phyloP scores from a whole-genome alignment of 2,797 vertebrate genomes.

The Xenopus petersii region DNA sequence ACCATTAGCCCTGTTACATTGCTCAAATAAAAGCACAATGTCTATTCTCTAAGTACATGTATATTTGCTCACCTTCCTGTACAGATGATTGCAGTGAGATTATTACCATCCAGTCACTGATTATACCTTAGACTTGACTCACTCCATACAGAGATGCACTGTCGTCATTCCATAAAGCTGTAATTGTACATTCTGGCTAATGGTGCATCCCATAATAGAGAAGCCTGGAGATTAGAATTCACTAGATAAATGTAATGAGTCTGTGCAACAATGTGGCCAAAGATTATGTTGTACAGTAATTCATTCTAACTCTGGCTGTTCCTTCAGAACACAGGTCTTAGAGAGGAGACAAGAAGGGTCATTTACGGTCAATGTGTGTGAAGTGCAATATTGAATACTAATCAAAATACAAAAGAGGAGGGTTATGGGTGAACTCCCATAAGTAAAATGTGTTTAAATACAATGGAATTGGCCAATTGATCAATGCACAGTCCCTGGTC shows the following conservation, averaged over 20 bases:
- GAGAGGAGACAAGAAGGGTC: no score
- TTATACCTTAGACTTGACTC: background rate
- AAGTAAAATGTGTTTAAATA: no score
- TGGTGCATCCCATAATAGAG: background rate
- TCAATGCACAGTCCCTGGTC: no score
- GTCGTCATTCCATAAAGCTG: background rate
- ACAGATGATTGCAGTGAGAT: background rate
- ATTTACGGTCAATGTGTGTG: no score
- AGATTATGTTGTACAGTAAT: no score
- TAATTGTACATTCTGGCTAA: background rate
- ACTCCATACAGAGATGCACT: background rate
- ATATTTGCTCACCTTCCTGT: background rate
- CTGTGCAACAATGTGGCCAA: background rate
- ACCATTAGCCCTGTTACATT: background rate
- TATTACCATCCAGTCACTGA: background rate
- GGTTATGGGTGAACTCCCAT: no score
- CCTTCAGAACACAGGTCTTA: no score
- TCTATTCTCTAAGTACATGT: background rate
- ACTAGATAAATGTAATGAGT: background rate
- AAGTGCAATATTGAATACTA: no score
- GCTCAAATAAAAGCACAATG: background rate
- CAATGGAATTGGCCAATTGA: no score
- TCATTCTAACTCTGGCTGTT: no score
- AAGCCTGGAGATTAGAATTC: background rate
- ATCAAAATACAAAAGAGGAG: no score